Base-by-base conservation (phyloP, 2,888 invertebrate species). In the Buathra laborator region DNA sequence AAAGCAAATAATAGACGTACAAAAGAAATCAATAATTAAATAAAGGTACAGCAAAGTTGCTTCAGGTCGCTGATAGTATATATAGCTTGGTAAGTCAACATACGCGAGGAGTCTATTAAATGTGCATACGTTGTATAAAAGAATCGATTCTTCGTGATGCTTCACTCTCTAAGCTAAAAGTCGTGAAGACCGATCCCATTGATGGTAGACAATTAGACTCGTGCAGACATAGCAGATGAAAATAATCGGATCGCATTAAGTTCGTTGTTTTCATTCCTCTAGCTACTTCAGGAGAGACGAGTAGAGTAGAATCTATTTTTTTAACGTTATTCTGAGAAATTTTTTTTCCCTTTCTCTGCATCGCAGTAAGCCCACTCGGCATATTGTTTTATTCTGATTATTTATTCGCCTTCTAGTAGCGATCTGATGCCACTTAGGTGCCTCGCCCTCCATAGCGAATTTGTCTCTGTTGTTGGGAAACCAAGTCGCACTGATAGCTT, bases 111-210 rank as follows among this genome's bases (percentile, higher is more conserved):
- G 1, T 48, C 48, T 12, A 48, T n/a, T 48, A n/a, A 48, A 3
- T 12, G 12, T n/a, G 16, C 24, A 67, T 67, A 19, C 5, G 5
- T 16, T 14, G 12, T 46, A 43, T 6, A 46, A 24, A 59, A 19
- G 24, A 67, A 67, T 74, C 24, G 29, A 59, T 67, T 74, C n/a
- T 10, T 56, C 59, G 32, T 56, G 43, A 79, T 32, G 56, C 71
- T 56, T 37, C 72, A 56, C 44, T 71, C 56, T 37, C 5, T 67
- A 16, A 29, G 24, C 12, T 64, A 48, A 37, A 72, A 82, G 56
- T 82, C 72, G 72, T 72, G 82, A 77, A 71, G 79, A 67, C 67
- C 46, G 72, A 74, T 83, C 67, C 37, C 19, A 78, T 71, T 64
- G 64, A 12, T 44, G 37, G 7, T 37, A 37, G 37, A 37, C 37